phyloP scores from a whole-genome alignment of 1,140 invertebrate species.

The Drosophila santomea region DNA sequence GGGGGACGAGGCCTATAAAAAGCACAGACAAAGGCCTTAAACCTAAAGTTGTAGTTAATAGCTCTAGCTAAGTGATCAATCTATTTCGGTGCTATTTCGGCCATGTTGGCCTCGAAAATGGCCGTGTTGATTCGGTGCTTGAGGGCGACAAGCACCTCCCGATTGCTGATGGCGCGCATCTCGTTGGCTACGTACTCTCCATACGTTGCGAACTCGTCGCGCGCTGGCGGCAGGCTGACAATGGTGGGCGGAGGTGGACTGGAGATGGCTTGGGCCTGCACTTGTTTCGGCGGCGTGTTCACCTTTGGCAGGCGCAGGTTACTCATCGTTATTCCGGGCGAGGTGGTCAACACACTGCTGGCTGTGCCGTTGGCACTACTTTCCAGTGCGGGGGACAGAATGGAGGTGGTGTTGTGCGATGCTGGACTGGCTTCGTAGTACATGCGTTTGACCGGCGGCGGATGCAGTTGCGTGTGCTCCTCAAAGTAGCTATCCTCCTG shows the following conservation, averaged over 20 bases:
- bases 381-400: constrained; percentile 47
- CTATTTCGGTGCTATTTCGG: constrained; percentile 74
- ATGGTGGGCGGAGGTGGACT: constrained; percentile 23
- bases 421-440: constrained; percentile 60
- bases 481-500: constrained; percentile 66
- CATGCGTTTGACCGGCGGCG: constrained; percentile 60
- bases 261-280: constrained; percentile 47
- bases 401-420: constrained; percentile 47
- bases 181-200: constrained; percentile 83
- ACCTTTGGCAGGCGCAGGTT: constrained; percentile 59
- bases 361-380: constrained; percentile 29
- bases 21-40: constrained; percentile 49
- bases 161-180: constrained; percentile 72
- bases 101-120: constrained; percentile 83
- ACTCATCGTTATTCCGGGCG: constrained; percentile 40
- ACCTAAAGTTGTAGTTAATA: constrained; percentile 58
- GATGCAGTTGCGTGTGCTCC: constrained; percentile 51
- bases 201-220: constrained; percentile 77
- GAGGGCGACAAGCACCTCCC: constrained; percentile 74
- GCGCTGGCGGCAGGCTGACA: constrained; percentile 27
- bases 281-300: constrained; percentile 44
- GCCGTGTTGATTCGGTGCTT: constrained; percentile 84
- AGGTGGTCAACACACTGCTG: constrained; percentile 22
- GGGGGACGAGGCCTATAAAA: constrained; percentile 12
- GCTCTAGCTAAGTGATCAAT: constrained; percentile 31